These are phyloP conservation scores for Dasyurus viverrinus DNA, from an alignment of 2,113 vertebrate species.

Conservation along the genomic window DNA sequence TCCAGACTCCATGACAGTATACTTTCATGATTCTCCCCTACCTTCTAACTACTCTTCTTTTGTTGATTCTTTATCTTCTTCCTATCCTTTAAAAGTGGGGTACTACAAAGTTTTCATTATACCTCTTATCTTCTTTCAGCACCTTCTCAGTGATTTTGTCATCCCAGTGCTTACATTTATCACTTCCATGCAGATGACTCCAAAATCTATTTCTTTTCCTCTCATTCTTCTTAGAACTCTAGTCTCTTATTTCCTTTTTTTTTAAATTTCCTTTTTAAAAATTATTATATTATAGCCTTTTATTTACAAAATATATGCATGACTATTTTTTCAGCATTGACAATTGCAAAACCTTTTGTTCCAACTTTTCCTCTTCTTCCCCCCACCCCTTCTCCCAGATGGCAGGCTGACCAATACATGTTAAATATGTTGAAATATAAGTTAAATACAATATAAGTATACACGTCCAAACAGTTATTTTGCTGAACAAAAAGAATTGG, in stretches of 20 bases:
- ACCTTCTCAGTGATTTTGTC: background rate
- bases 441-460: too few species aligned
- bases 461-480: too few species aligned
- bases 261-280: background rate
- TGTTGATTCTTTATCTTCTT: background rate
- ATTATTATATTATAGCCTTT: too few species aligned
- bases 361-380: too few species aligned
- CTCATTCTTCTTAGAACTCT: background rate
- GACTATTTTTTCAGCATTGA: too few species aligned
- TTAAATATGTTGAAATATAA: too few species aligned
- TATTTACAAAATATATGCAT: too few species aligned
- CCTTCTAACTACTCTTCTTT: background rate
- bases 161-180: background rate
- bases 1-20: background rate
- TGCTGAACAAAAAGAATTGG: too few species aligned
- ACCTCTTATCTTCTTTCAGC: background rate
- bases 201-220: background rate
- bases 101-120: background rate
- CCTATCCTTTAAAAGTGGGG: background rate
- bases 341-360: too few species aligned
- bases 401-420: too few species aligned
- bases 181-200: background rate
- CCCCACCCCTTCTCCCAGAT: too few species aligned
- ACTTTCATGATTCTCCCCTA: background rate
- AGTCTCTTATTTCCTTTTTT: background rate